A percentile compares a stretch with the other conserved stretches of the same genome.
Evolutionary conservation across 2,797 vertebrate species (phyloP).

Genomic region (Chloroceryle amazona): DNA sequence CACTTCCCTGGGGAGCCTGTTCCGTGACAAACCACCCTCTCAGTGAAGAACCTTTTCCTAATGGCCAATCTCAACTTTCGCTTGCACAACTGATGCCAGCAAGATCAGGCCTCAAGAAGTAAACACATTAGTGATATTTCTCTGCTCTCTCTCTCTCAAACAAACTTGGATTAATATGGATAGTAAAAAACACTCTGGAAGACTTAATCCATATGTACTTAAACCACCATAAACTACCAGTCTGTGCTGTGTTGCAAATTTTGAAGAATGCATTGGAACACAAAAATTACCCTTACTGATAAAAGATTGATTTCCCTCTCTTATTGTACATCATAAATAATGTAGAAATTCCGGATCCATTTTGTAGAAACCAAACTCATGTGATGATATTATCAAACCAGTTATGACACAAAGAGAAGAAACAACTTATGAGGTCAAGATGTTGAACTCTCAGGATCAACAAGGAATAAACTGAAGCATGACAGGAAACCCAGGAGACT

Average conservation of each 20-base stretch:
- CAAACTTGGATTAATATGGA: not conserved
- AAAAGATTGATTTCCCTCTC: not conserved
- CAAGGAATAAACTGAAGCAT: not conserved
- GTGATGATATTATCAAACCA: not conserved
- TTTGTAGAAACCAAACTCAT: not conserved
- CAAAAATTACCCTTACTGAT: not conserved
- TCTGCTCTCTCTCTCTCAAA: not conserved
- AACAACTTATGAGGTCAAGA: not conserved
- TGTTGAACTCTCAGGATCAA: not conserved
- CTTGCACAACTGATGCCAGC: not conserved
- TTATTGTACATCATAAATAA: not conserved
- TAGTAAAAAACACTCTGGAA: not conserved
- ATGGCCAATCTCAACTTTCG: not conserved
- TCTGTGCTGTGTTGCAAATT: not conserved
- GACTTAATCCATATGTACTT: not conserved
- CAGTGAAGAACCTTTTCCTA: not conserved
- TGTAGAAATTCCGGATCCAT: not conserved
- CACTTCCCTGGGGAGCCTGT: not conserved
- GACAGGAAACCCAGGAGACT: not conserved
- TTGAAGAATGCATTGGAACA: not conserved
- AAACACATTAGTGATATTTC: not conserved
- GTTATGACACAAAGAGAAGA: not conserved
- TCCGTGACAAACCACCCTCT: not conserved
- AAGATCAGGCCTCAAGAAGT: not conserved
- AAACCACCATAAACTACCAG: not conserved